A percentile compares a stretch with the other conserved stretches of the same genome.
Conservation (phyloP, 2,113 vertebrate genomes). For the Plotosus lineatus region DNA sequence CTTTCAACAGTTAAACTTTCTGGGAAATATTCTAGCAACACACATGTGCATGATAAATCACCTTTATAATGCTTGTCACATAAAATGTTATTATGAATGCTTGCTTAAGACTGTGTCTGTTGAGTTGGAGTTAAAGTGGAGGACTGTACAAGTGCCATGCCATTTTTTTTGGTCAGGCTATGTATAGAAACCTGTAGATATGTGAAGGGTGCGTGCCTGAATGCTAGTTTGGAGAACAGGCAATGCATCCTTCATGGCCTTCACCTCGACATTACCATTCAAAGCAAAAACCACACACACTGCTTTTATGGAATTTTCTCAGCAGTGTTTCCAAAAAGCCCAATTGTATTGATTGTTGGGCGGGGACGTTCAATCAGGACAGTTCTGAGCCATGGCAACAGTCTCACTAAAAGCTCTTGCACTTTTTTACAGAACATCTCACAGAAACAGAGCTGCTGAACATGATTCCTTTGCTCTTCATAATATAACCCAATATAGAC, state of each 20-base stretch:
- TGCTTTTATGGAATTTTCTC: slow-evolving; percentile 65
- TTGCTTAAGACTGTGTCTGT: slow-evolving; percentile 65
- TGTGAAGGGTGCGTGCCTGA: slow-evolving; percentile 72
- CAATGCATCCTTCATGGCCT: slow-evolving; percentile 60
- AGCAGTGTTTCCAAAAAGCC: slow-evolving; percentile 61
- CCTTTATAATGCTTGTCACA: slow-evolving; percentile 77
- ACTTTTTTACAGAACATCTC: slow-evolving; percentile 41
- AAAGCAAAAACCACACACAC: slow-evolving; percentile 53
- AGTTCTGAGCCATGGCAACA: slow-evolving; percentile 64
- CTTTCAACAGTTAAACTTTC: slow-evolving; percentile 62
- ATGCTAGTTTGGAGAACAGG: slow-evolving; percentile 68
- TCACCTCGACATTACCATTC: slow-evolving; percentile 67
- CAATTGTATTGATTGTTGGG: slow-evolving; percentile 54
- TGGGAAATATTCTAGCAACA: slow-evolving; percentile 65
- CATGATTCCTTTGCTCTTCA: slow-evolving; percentile 43
- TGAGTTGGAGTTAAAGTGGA: slow-evolving; percentile 59
- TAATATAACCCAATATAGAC: slow-evolving; percentile 5
- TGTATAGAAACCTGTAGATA: slow-evolving; percentile 64
- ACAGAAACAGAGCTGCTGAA: slow-evolving; percentile 59
- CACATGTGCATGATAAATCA: slow-evolving; percentile 74
- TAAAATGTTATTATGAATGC: slow-evolving; percentile 72
- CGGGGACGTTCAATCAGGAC: slow-evolving; percentile 57
- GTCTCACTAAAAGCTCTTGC: slow-evolving; percentile 66
- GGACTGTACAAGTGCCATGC: slow-evolving; percentile 55
- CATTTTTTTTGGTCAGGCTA: slow-evolving; percentile 61